phyloP scores from a whole-genome alignment of 2,113 vertebrate genomes.

The Pseudonaja textilis region DNA sequence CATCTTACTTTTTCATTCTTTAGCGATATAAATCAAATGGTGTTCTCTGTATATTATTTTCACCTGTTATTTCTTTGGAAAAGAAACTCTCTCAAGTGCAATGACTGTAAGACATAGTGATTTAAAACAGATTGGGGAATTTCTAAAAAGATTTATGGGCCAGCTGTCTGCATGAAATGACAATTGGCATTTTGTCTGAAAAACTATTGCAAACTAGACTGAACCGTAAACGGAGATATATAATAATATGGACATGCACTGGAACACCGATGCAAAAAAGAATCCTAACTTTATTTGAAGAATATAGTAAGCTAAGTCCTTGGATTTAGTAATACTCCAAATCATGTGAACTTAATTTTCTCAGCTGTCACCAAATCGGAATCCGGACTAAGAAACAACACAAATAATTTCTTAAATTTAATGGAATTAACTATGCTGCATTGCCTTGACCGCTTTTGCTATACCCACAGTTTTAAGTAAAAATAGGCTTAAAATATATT shows the following conservation, averaged over 20 bases:
- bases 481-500: background rate
- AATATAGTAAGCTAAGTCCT: background rate
- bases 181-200: background rate
- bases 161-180: background rate
- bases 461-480: background rate
- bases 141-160: background rate
- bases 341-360: background rate
- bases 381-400: conserved; percentile 34
- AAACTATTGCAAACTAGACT: background rate
- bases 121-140: background rate
- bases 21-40: background rate
- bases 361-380: background rate
- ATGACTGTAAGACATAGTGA: background rate
- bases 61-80: background rate
- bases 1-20: background rate
- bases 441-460: background rate
- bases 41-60: background rate
- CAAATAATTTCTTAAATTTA: conserved; percentile 2
- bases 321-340: background rate
- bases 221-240: background rate
- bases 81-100: background rate
- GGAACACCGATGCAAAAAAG: background rate
- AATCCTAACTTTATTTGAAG: background rate
- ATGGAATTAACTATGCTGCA: background rate
- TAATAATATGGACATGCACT: background rate